A percentile compares a stretch with the other conserved stretches of the same genome.
Conservation (phyloP, 2,113 vertebrate species). For the Lophura nycthemera region DNA sequence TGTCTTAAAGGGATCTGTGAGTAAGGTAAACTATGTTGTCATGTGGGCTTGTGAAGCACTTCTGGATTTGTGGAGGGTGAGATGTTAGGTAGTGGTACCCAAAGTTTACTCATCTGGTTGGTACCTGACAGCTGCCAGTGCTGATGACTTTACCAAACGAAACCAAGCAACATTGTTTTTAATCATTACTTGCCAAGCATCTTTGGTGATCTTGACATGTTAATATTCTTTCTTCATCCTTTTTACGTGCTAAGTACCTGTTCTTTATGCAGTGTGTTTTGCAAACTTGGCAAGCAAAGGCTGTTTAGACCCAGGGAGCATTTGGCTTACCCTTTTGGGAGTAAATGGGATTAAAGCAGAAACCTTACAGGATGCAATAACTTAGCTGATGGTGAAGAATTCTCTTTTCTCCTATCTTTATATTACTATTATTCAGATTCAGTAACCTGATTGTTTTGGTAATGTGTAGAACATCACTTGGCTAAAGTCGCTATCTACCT, state of each 20-base stretch:
- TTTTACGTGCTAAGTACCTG: background rate
- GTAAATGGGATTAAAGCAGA: background rate
- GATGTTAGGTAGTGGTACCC: fast-evolving
- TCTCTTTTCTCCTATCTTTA: background rate
- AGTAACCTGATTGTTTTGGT: background rate
- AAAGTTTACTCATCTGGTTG: background rate
- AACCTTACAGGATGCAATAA: background rate
- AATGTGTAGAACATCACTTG: background rate
- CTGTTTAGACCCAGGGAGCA: fast-evolving
- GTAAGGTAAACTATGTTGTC: background rate
- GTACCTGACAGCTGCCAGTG: background rate
- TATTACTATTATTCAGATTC: background rate
- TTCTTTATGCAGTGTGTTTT: background rate
- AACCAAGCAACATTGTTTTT: background rate
- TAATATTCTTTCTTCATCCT: background rate
- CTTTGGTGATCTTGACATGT: background rate
- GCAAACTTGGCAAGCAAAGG: background rate
- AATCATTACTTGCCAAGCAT: background rate
- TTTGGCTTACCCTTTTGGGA: background rate
- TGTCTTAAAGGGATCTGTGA: constrained; percentile 19
- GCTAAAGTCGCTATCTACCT: background rate
- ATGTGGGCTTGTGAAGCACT: constrained; percentile 31
- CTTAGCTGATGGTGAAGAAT: background rate
- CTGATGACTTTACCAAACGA: background rate
- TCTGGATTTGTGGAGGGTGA: background rate